Base-by-base conservation (phyloP, 2,113 vertebrate genomes). In the Epinephelus moara region DNA sequence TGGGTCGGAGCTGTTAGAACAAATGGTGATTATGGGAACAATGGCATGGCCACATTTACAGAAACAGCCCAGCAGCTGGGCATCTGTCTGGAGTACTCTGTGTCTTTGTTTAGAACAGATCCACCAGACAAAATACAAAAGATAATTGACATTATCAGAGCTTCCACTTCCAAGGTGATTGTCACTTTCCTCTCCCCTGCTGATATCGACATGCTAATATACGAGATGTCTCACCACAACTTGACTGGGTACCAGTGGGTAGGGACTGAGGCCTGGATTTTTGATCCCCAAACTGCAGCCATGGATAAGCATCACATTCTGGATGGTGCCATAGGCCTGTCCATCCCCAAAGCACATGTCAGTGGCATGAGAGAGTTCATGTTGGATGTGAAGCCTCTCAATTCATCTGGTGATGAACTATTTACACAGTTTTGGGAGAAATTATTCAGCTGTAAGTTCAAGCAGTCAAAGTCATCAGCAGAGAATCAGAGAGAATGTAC, bases 241-340 rank as follows among this genome's bases (percentile, higher is more conserved):
- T 45, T 96, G 47, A 93, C 85, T 13, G 95, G 94, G 2, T 94
- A 89, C 12, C 95, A 95, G 89, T 96, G 95, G 95, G 91, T 96
- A 0, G 95, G 95, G 13, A 94, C 40, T 9, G 95, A 96, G 23
- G 56, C 45, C 0, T 96, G 95, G 95, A 95, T 96, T 18, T 86
- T 83, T 62, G 93, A 96, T 72, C 89, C 90, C 4, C 88, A 91
- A 57, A 91, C 80, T 9, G 91, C 92, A 63, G 47, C 78, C 15
- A 25, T 79, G 37, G 91, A 95, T 21, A 69, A 50, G 0, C 33
- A 92, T 67, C 90, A 90, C 13, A 81, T 95, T 59, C 73, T 96
- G 64, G 72, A 91, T 47, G 95, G 95, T 30, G 89, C 95, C 0
- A 87, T 96, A 42, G 95, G 95, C 2, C 82, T 96, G 40, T 88